phyloP scores from a whole-genome alignment of 2,113 vertebrate species.

The Chinchilla lanigera region DNA sequence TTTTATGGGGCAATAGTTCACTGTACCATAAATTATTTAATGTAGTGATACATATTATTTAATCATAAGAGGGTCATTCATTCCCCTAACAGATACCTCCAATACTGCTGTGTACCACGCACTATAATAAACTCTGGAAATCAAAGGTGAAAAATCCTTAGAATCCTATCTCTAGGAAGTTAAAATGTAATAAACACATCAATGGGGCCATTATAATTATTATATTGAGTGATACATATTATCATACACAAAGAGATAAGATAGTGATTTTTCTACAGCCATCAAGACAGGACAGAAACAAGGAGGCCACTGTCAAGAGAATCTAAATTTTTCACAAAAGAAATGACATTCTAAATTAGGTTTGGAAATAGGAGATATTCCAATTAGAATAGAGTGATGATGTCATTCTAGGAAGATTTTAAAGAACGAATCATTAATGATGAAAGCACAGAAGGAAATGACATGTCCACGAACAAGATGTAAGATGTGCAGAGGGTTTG shows the following conservation, averaged over 20 bases:
- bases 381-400: neutral
- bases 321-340: neutral
- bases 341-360: neutral
- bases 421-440: neutral
- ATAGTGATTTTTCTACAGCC: neutral
- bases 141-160: neutral
- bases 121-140: neutral
- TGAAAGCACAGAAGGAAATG: neutral
- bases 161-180: neutral
- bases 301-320: neutral
- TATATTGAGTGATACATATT: neutral
- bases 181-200: neutral
- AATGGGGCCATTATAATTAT: neutral
- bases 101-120: neutral
- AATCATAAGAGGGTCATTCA: neutral
- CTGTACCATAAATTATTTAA: neutral
- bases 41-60: neutral
- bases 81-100: neutral
- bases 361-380: neutral
- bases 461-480: neutral
- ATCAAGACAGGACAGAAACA: neutral
- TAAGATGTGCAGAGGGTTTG: neutral
- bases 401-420: neutral
- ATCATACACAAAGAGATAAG: neutral
- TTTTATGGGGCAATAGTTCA: neutral